Conservation (phyloP, 2,888 invertebrate genomes). For the Andrena bucephala region DNA sequence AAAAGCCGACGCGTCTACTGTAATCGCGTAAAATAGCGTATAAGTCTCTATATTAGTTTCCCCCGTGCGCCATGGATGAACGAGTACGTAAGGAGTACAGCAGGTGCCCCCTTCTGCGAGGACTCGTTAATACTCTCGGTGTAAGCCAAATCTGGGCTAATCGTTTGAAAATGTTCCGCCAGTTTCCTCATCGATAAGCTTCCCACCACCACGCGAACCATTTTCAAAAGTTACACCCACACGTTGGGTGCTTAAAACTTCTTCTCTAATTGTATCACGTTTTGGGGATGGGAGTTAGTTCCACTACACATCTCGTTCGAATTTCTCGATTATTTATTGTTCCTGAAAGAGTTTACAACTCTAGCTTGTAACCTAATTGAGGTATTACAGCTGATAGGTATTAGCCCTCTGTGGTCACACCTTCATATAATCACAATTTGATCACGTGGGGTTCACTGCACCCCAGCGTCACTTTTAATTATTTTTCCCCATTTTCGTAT, state of each 20-base stretch:
- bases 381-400: no score
- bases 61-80: slow-evolving; percentile 26
- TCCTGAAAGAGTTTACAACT: no score
- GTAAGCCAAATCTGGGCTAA: slow-evolving; percentile 65
- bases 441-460: no score
- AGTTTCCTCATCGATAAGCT: slow-evolving; percentile 12
- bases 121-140: slow-evolving; percentile 63
- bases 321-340: no score
- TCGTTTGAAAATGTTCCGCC: slow-evolving; percentile 44
- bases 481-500: no score
- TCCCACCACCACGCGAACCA: not conserved
- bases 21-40: slow-evolving; percentile 66
- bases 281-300: no score
- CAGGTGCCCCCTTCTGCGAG: slow-evolving; percentile 17
- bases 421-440: no score
- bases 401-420: no score
- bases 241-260: not conserved
- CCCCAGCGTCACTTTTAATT: no score
- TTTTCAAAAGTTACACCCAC: not conserved
- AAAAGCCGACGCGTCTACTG: slow-evolving; percentile 50
- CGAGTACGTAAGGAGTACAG: slow-evolving; percentile 29
- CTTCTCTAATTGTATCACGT: not conserved
- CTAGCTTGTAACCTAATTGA: no score
- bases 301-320: no score
- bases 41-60: slow-evolving; percentile 69